Evolutionary conservation across 2,113 vertebrate genomes (phyloP).

Genomic region (Neolamprologus modestus): DNA sequence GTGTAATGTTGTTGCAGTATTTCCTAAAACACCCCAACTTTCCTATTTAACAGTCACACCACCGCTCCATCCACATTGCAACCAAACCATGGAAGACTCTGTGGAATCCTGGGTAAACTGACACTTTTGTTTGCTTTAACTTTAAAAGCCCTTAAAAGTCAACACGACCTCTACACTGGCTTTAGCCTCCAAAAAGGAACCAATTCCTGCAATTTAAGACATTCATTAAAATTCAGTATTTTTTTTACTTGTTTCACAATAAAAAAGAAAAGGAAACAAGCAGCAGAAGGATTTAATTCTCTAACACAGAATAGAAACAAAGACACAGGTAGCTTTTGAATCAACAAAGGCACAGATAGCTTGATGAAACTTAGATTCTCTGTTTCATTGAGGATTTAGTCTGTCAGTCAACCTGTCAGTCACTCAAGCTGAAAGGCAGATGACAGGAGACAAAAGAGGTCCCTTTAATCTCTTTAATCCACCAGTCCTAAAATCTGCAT

Average conservation of each 20-base stretch:
- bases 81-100: background rate
- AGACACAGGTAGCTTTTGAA: background rate
- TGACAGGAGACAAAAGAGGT: background rate
- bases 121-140: conserved; percentile 56
- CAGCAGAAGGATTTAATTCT: background rate
- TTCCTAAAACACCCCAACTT: background rate
- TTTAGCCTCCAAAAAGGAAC: conserved; percentile 9
- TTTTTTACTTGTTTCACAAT: background rate
- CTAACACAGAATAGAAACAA: background rate
- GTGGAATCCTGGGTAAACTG: conserved; percentile 52
- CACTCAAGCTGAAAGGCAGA: background rate
- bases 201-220: conserved; percentile 13
- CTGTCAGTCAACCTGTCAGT: conserved; percentile 9
- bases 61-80: background rate
- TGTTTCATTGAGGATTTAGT: background rate
- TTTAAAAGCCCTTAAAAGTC: conserved; percentile 51
- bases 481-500: background rate
- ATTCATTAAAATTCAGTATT: background rate
- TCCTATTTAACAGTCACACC: background rate
- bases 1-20: background rate
- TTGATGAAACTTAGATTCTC: background rate
- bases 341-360: background rate
- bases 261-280: background rate
- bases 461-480: conserved; percentile 5
- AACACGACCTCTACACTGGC: conserved; percentile 25